Percentiles rank a stretch among this genome's conserved stretches.
These are phyloP conservation scores for Megalops cyprinoides DNA, from an alignment of 2,797 vertebrate species.

Conservation along the genomic window DNA sequence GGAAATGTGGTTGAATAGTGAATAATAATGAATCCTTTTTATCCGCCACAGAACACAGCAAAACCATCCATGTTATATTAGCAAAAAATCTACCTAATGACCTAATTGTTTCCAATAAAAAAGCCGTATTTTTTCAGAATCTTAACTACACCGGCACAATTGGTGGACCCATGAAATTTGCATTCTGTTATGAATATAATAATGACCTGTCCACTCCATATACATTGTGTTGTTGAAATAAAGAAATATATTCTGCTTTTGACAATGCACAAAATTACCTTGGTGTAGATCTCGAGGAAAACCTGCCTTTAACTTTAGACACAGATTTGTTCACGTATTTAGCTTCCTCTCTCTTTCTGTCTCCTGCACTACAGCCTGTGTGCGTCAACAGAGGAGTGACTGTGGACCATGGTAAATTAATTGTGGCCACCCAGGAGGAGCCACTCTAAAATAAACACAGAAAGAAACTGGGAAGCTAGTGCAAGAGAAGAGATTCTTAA, in stretches of 20 bases:
- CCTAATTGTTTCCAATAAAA: neutral
- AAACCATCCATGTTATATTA: neutral
- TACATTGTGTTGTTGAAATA: too few species aligned
- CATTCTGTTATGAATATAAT: too few species aligned
- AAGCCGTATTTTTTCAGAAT: neutral
- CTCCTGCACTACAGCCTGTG: neutral
- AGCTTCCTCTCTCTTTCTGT: neutral
- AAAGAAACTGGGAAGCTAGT: too few species aligned
- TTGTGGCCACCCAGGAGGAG: too few species aligned
- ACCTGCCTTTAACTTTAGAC: neutral
- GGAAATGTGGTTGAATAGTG: neutral
- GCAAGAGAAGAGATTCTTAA: too few species aligned
- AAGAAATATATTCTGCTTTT: neutral
- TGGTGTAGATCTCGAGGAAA: neutral
- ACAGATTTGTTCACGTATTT: too few species aligned
- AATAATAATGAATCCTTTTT: neutral
- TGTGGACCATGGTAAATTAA: slow-evolving; percentile 11
- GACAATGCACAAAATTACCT: neutral
- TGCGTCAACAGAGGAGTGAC: neutral
- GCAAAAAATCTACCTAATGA: neutral
- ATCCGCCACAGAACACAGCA: neutral
- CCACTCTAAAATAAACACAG: too few species aligned
- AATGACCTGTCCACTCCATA: neutral
- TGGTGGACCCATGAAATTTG: too few species aligned
- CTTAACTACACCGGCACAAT: neutral